Evolutionary conservation across 2,113 vertebrate genomes (phyloP), one percentile per base, ranked within the genome.

Genomic region (Heteronetta atricapilla): DNA sequence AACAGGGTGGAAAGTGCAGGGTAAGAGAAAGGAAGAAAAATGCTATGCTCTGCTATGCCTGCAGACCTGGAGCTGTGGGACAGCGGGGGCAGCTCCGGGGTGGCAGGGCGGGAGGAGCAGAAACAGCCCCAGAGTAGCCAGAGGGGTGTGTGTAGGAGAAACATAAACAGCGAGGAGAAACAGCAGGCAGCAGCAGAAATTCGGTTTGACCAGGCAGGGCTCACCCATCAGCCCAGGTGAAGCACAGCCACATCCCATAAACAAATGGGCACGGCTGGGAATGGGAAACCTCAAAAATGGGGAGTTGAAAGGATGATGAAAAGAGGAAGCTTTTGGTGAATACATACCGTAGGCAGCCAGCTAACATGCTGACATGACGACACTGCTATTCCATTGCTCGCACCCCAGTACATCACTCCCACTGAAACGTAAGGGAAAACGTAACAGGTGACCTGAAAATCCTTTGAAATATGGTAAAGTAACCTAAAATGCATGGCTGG

Each of bases 301-400:
- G 80, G 31, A 64, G 16, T 34, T 33, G 55, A 31, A 76, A 55
- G 2, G 6, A 18, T 8, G 38, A 9, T 13, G 38, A 26, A 19
- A 53, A 44, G 53, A 78, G 59, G 33, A 28, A 23, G 44, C 6
- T 68, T 33, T 33, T 48, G 72, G 19, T 8, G 15, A 64, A 53
- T 4, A 23, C 28, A 22, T 3, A 44, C n/a, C 15, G 8, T 2
- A 1, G 17, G 21, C n/a, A 40, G 14, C 62, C 33, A 26, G 46
- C 18, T 14, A 1, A 6, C 4, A 10, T 6, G 4, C 34, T 55
- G 48, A 19, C 4, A 1, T 34, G 21, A 29, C 59, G 44, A 4
- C 1, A 1, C 18, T 34, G 36, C 6, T 6, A 38, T 33, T 82
- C 42, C 73, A 12, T 33, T 1, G 2, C 73, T 19, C 3, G 0